These are phyloP conservation scores for Petromus typicus DNA, from an alignment of 2,113 vertebrate species.

Conservation along the genomic window DNA sequence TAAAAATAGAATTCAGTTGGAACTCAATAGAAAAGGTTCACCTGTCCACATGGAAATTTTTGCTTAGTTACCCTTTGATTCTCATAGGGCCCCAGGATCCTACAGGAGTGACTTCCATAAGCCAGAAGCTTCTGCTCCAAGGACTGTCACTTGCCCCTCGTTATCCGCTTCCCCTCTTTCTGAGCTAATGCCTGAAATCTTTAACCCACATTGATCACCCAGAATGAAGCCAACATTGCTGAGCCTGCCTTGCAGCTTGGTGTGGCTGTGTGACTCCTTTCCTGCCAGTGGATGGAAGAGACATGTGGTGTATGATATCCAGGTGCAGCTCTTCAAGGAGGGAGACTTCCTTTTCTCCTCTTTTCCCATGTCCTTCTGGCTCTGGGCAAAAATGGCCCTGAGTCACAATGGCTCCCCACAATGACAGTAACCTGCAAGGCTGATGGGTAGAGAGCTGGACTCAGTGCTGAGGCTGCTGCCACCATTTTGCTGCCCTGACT, in stretches of 20 bases:
- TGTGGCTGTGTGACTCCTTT: not conserved
- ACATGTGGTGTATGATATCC: not conserved
- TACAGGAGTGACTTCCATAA: not conserved
- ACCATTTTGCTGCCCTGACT: not conserved
- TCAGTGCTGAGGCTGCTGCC: not conserved
- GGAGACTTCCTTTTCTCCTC: not conserved
- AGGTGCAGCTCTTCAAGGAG: not conserved
- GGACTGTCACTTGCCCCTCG: not conserved
- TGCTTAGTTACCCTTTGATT: not conserved
- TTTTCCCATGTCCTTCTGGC: no score
- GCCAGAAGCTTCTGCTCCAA: not conserved
- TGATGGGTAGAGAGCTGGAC: not conserved
- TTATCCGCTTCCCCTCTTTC: not conserved
- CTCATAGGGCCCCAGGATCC: not conserved
- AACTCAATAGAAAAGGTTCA: not conserved
- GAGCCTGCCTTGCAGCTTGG: not conserved
- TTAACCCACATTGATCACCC: accelerated
- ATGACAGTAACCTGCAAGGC: no score
- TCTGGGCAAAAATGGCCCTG: not conserved
- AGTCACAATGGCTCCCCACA: accelerated
- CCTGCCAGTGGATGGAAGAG: not conserved
- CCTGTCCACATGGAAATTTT: not conserved
- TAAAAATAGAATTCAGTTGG: not conserved
- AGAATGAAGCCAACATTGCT: not conserved
- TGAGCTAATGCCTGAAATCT: not conserved